Conservation (phyloP, 2,113 vertebrate species). For the Pterocles orientalis region DNA sequence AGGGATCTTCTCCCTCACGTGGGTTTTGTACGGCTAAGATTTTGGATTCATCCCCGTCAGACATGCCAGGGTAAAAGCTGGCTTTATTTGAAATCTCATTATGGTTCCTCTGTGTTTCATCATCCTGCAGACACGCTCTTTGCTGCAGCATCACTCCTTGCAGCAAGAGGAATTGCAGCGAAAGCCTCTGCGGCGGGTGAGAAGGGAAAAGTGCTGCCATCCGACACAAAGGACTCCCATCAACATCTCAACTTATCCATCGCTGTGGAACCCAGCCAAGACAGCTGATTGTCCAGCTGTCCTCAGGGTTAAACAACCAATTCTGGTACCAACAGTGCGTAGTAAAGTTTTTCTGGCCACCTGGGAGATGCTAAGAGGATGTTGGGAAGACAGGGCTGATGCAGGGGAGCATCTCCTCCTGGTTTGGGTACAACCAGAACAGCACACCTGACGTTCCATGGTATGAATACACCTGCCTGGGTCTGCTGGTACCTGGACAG, state of each 20-base stretch:
- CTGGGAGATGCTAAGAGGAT: neutral
- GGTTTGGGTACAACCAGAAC: neutral
- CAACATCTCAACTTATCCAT: neutral
- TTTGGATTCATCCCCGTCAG: slow-evolving; percentile 24
- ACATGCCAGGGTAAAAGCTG: slow-evolving; percentile 29
- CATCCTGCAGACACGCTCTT: slow-evolving; percentile 3
- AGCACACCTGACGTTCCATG: neutral
- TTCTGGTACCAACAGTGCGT: rapidly evolving
- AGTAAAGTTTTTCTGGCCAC: neutral
- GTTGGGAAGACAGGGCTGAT: neutral
- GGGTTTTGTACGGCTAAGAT: neutral
- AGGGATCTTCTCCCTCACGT: neutral
- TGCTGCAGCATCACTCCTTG: slow-evolving; percentile 18
- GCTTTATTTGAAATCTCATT: slow-evolving; percentile 47
- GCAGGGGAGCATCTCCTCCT: neutral
- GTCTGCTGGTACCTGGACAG: neutral
- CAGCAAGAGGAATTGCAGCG: slow-evolving; percentile 21
- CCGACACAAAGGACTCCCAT: neutral
- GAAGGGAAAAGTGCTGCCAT: neutral
- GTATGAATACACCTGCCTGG: neutral
- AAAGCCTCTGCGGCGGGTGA: neutral
- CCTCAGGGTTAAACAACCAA: neutral
- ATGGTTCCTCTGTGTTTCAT: slow-evolving; percentile 51
- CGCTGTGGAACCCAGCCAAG: neutral
- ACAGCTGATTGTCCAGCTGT: neutral